Base-by-base conservation (phyloP, 2,797 vertebrate genomes). In the Champsocephalus gunnari region DNA sequence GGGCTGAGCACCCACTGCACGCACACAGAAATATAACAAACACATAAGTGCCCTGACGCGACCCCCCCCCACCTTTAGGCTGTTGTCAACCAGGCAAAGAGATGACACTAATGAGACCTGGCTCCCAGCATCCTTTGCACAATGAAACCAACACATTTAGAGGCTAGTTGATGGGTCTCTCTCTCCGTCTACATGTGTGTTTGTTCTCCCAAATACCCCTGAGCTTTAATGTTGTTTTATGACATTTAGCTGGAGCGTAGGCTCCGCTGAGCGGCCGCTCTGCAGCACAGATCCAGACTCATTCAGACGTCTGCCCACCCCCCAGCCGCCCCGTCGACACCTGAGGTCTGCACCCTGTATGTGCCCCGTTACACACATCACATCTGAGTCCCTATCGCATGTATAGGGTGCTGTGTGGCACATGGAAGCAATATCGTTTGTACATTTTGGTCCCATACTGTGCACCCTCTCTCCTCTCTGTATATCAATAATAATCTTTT, bases 101-200 rank as follows among this genome's bases (percentile, higher is more conserved):
- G 69, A 78, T 58, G 69, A 78, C 28, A 32, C 74, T 88, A 84
- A 85, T 83, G 77, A 89, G 81, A 86, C 56, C 78, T 85, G 85
- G 81, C 89, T 90, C 78, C 78, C 79, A 88, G 86, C 80, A 86
- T 89, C 77, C 80, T 80, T 77, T 83, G 84, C 80, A 69, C 66
- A 32, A 68, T 82, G 75, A 87, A 84, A 74, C 71, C 77, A 63
- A 85, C 77, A 84, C 77, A 64, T 88, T 80, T 60, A 58, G 71
- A 66, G 68, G 78, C 65, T 24, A 78, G 73, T 58, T 75, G 71
- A 80, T 71, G 77, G 79, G 66, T 71, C 67, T 72, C 53, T 38
- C 58, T 41, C 28, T 16, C 17, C n/a, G 7, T 64, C 80, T 55
- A 48, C 7, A 24, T 53, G 49, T 67, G 66, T 88, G 73, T 80